Evolutionary conservation across 2,113 vertebrate genomes (phyloP).

Genomic region (Sakesphorus luctuosus): DNA sequence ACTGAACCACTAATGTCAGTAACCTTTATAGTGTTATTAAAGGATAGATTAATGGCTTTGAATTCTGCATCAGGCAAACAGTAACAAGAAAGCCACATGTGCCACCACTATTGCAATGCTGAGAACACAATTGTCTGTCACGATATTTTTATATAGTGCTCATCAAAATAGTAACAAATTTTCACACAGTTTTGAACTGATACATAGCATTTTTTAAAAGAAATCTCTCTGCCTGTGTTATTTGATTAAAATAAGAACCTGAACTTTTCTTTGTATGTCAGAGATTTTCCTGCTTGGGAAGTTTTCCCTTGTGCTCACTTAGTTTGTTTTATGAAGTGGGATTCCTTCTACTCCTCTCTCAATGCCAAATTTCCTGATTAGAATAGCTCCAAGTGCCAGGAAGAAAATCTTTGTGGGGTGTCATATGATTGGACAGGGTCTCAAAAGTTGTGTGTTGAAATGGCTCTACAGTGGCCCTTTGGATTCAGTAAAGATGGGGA

Average conservation of each 20-base stretch:
- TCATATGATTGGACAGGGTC: neutral
- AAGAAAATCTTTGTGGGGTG: neutral
- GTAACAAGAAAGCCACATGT: neutral
- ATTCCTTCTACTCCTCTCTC: neutral
- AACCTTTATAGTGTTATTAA: neutral
- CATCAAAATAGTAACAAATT: neutral
- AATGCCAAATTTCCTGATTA: neutral
- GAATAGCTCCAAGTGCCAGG: neutral
- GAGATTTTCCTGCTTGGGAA: neutral
- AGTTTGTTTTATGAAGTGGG: conserved; percentile 30
- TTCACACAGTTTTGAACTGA: neutral
- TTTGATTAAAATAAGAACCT: neutral
- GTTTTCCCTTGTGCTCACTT: conserved; percentile 6
- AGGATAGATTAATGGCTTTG: conserved; percentile 2
- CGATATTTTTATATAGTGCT: neutral
- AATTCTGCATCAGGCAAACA: neutral
- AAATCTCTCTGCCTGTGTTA: neutral
- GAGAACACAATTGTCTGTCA: neutral
- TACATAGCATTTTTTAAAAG: neutral
- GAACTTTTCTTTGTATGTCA: neutral
- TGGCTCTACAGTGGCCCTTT: neutral
- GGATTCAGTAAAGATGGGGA: neutral
- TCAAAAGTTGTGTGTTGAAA: neutral
- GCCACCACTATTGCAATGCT: neutral
- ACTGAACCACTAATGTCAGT: neutral